These are phyloP conservation scores for Chionis minor DNA, from an alignment of 2,113 vertebrate genomes.

Conservation along the genomic window DNA sequence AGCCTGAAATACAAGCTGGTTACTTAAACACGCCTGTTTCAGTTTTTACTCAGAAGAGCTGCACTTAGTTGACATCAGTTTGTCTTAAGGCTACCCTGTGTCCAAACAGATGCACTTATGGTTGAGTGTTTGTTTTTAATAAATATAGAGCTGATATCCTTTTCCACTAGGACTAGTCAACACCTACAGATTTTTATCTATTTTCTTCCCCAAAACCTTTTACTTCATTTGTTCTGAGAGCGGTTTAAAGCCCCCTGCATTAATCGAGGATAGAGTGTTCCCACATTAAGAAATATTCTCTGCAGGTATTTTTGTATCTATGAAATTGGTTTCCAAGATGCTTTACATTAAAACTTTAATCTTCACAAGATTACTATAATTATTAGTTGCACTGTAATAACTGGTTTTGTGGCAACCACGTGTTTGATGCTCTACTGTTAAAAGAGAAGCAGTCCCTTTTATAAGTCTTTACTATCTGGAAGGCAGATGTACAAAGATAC, in stretches of 20 bases:
- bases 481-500: conserved; percentile 36
- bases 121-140: neutral
- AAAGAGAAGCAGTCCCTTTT: conserved; percentile 12
- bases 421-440: conserved; percentile 38
- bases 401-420: conserved; percentile 22
- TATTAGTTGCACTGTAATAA: conserved; percentile 53
- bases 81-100: neutral
- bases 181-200: neutral
- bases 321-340: conserved; percentile 24
- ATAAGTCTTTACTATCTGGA: conserved; percentile 43
- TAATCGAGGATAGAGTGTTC: neutral
- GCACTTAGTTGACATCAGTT: neutral
- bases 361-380: conserved; percentile 42
- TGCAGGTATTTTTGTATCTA: conserved; percentile 30
- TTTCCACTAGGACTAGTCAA: neutral
- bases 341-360: conserved; percentile 60
- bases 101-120: neutral
- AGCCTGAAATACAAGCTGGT: neutral
- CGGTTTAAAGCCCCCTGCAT: neutral
- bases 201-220: neutral
- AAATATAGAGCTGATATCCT: neutral
- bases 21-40: neutral
- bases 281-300: conserved; percentile 41
- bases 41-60: neutral
- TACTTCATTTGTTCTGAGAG: neutral